Evolutionary conservation across 2,113 vertebrate genomes (phyloP), one percentile per base, ranked within the genome.

Genomic region (Grammomys dolichurus): DNA sequence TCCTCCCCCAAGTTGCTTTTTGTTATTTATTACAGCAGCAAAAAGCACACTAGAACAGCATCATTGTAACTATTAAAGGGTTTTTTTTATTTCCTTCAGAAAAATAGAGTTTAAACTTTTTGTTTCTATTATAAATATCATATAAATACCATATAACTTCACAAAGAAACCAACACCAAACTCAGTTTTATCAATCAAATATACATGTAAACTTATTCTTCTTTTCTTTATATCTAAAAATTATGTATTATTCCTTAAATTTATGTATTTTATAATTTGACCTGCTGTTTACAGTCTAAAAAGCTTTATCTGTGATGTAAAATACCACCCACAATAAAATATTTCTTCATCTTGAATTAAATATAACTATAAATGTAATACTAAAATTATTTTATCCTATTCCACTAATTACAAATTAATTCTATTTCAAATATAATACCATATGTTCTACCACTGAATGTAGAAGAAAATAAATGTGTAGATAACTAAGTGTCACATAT

Each of bases 351-450:
- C 26, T 89, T 77, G 14, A 95, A 89, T 89, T 96, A 58, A 81
- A 17, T 87, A 82, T 72, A 96, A 95, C 20, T 96, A 77, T 60
- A 93, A 94, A 96, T 51, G 54, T 33, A 94, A 94, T 90, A 92
- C 36, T 70, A 82, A 90, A 77, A 88, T 88, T 40, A 72, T 26
- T 70, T 88, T 95, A 95, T 48, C n/a, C 8, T 87, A 36, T 17
- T 43, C 22, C 10, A 93, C 19, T 51, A n/a, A 90, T 93, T 90
- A 93, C 10, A 95, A 91, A 93, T 91, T 22, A 87, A 90, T 95
- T n/a, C 31, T 95, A 86, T 81, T 63, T 92, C 36, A 78, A 82
- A 75, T 85, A 87, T 36, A 95, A 69, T 43, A 80, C 5, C 36
- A 81, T 96, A 1, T 51, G 48, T 89, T 89, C 77, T 87, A 78